phyloP scores from a whole-genome alignment of 1,140 invertebrate genomes.

The Macrobrachium nipponense region DNA sequence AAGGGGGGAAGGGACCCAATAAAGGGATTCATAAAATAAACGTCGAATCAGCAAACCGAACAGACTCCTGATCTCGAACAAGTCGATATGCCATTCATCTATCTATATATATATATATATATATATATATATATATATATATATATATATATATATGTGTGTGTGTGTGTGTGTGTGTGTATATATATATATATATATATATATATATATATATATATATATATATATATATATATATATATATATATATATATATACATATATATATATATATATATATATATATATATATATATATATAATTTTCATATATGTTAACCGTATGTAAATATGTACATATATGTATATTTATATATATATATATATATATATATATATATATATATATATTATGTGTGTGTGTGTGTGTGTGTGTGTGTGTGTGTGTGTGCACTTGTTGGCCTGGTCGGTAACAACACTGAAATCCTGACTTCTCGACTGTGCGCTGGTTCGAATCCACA shows the following conservation, averaged over 20 bases:
- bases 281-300: slow-evolving; percentile 26
- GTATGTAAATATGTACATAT: slow-evolving; percentile 31
- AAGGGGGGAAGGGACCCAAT: too few species aligned
- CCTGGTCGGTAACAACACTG: too few species aligned
- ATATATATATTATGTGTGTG: too few species aligned
- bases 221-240: slow-evolving; percentile 14
- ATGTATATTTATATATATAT: too few species aligned
- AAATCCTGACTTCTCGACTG: too few species aligned
- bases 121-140: neutral
- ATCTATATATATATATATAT: neutral
- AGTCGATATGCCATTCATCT: neutral
- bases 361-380: too few species aligned
- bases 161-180: neutral
- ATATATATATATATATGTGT: neutral
- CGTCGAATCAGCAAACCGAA: too few species aligned
- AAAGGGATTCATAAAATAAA: too few species aligned
- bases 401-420: too few species aligned
- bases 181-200: neutral
- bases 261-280: slow-evolving; percentile 20
- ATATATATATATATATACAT: slow-evolving; percentile 12
- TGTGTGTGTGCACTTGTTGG: too few species aligned
- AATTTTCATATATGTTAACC: neutral
- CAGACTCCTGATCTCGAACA: too few species aligned
- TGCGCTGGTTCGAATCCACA: too few species aligned
- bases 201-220: slow-evolving; percentile 2